Evolutionary conservation across 2,113 vertebrate genomes (phyloP).

Genomic region (Opisthocomus hoazin): DNA sequence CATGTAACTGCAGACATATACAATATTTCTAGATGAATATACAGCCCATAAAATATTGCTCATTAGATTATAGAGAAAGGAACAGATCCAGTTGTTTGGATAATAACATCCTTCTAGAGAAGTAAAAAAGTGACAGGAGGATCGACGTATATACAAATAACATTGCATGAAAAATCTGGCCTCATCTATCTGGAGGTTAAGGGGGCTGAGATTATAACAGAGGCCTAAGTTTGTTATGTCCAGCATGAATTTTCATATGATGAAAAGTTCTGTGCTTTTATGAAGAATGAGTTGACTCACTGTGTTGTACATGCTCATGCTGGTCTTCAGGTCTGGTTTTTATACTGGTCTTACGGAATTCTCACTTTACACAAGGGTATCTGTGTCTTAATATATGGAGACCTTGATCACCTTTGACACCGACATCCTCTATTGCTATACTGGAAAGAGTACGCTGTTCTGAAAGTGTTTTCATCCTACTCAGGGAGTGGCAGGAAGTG

Average conservation of each 20-base stretch:
- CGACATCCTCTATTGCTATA: background rate
- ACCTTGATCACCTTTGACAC: background rate
- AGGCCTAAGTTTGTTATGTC: background rate
- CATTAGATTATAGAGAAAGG: constrained; percentile 34
- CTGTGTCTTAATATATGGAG: background rate
- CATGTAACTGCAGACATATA: background rate
- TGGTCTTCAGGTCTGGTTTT: background rate
- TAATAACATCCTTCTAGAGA: constrained; percentile 4
- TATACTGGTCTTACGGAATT: background rate
- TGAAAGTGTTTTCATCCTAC: background rate
- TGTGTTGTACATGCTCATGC: background rate
- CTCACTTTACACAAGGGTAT: background rate
- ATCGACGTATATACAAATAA: background rate
- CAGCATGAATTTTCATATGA: background rate
- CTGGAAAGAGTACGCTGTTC: background rate
- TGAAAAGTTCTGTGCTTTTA: background rate
- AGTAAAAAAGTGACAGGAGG: background rate
- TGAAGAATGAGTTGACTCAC: background rate
- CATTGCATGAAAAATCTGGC: background rate
- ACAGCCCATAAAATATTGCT: background rate
- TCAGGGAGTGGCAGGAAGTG: background rate
- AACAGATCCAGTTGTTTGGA: constrained; percentile 40
- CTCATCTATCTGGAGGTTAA: background rate
- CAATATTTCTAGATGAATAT: constrained; percentile 13
- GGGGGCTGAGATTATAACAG: background rate